Evolutionary conservation across 2,113 vertebrate genomes (phyloP), one percentile per base, ranked within the genome.

Genomic region (Catharus minimus): DNA sequence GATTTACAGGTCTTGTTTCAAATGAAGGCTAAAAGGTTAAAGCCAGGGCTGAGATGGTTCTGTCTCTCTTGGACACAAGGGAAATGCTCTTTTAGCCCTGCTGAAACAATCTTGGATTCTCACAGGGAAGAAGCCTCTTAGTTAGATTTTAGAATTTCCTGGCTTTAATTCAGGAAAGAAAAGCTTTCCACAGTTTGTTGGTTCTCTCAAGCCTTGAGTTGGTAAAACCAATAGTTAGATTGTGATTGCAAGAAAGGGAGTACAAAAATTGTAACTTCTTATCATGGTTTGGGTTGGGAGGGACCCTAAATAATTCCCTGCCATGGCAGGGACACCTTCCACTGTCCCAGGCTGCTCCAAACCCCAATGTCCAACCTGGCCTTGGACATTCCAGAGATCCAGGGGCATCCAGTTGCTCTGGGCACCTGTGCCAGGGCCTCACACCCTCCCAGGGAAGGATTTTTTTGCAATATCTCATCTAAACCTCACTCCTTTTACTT

Each of bases 1-100:
- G 83, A 97, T 95, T 82, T 89, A 83, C 68, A 60, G 71, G 53
- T 93, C 73, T 94, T 38, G 53, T 87, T 92, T 83, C 75, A 90
- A 81, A 92, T 4, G 15, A 90, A 80, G 80, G 71, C 55, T 87
- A 76, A 92, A 86, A 92, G 77, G 81, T 89, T 58, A 66, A 74
- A 73, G 53, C 55, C 83, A 38, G 49, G 82, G 60, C 38, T 80
- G 55, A 81, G 73, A 65, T 47, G 32, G 44, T 64, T 86, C 72
- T 83, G 33, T 55, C 24, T 8, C 3, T 24, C 56, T n/a, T 61
- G 71, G 81, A 38, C 61, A 74, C 5, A 7, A 64, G 15, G 39
- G 64, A 69, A 69, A 82, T 15, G 33, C 8, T 93, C 50, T 71
- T 58, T 79, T 39, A 76, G 46, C 58, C 38, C 69, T 84, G 28